phyloP scores from a whole-genome alignment of 2,797 vertebrate species.

The Gallinago solitaria region DNA sequence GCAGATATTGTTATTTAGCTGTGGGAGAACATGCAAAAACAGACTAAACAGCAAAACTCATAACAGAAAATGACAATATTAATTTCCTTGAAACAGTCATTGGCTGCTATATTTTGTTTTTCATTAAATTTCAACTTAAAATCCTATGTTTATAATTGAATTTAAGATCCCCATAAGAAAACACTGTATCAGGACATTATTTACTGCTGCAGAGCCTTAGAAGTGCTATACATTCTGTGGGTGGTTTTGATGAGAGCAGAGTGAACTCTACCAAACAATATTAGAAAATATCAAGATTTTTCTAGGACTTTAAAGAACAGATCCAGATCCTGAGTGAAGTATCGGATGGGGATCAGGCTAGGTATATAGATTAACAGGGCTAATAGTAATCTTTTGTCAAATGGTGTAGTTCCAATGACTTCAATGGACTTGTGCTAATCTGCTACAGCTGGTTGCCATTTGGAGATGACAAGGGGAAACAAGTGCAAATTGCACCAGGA shows the following conservation, averaged over 20 bases:
- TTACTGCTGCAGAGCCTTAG: background rate
- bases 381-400: background rate
- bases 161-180: background rate
- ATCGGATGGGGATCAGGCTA: background rate
- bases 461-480: background rate
- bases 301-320: background rate
- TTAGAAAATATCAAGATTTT: background rate
- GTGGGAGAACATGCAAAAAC: background rate
- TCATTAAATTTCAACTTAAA: background rate
- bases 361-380: background rate
- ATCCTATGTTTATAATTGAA: background rate
- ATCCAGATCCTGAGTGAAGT: background rate
- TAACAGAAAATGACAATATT: background rate
- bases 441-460: background rate
- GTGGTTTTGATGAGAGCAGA: background rate
- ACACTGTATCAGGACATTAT: background rate
- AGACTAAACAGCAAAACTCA: background rate
- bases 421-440: background rate
- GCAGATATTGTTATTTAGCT: background rate
- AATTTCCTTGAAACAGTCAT: background rate
- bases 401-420: background rate
- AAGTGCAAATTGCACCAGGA: fast-evolving
- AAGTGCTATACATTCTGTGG: background rate
- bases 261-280: background rate
- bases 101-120: background rate